A percentile compares a stretch with the other conserved stretches of the same genome.
Conservation (phyloP, 1,140 invertebrate genomes). For the Drosophila seguyi region DNA sequence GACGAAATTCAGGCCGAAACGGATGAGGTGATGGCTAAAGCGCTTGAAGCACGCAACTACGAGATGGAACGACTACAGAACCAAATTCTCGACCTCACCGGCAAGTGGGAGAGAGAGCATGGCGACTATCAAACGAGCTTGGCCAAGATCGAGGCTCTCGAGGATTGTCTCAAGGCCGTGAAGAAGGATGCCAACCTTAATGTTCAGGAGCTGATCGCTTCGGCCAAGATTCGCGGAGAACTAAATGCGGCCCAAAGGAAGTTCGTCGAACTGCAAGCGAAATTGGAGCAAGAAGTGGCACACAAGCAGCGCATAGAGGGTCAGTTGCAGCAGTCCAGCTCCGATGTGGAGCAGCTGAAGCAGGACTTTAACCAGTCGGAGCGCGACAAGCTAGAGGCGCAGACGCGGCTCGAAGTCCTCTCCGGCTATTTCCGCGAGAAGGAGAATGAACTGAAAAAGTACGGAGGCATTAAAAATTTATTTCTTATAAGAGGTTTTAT, state of each 20-base stretch:
- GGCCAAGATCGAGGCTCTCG: conserved; percentile 83
- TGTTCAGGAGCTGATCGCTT: conserved; percentile 84
- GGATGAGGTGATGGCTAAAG: conserved; percentile 75
- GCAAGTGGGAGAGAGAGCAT: conserved; percentile 67
- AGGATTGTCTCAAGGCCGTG: conserved; percentile 85
- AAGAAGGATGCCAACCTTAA: conserved; percentile 85
- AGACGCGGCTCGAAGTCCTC: conserved; percentile 93
- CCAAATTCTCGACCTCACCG: conserved; percentile 66
- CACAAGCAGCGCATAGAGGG: conserved; percentile 59
- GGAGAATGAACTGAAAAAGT: conserved; percentile 94
- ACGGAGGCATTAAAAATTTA: conserved; percentile 54
- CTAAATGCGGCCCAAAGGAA: conserved; percentile 85
- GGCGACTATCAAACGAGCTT: conserved; percentile 73
- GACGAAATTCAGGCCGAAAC: conserved; percentile 83
- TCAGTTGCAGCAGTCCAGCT: conserved; percentile 64
- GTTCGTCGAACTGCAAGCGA: conserved; percentile 77
- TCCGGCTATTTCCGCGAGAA: conserved; percentile 95
- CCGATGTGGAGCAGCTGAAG: conserved; percentile 86
- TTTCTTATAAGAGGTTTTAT: not conserved
- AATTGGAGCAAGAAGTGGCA: conserved; percentile 85
- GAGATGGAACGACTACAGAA: conserved; percentile 83
- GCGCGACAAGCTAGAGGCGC: conserved; percentile 92
- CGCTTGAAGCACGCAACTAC: conserved; percentile 79
- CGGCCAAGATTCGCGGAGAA: conserved; percentile 86
- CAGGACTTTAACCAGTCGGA: conserved; percentile 90